Evolutionary conservation across 2,888 invertebrate genomes (phyloP).

Genomic region (Biston stratarius): DNA sequence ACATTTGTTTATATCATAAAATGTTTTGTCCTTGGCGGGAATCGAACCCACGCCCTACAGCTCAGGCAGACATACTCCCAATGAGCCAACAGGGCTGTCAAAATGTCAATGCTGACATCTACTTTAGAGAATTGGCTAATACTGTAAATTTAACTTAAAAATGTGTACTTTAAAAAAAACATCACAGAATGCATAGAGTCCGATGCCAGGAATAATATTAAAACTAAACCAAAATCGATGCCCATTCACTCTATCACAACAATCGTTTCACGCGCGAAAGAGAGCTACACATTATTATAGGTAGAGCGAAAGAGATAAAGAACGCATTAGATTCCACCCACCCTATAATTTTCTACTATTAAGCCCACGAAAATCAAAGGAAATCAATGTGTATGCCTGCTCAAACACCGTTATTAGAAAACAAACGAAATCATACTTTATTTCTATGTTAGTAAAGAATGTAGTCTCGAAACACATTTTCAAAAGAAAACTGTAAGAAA

Average conservation of each 20-base stretch:
- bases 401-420: conserved; percentile 38
- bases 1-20: too few species aligned
- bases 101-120: too few species aligned
- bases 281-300: neutral
- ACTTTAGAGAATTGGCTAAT: too few species aligned
- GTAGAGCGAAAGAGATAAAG: conserved; percentile 10
- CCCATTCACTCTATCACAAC: conserved; percentile 14
- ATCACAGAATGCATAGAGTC: too few species aligned
- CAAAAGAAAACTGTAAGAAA: conserved; percentile 11
- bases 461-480: conserved; percentile 31
- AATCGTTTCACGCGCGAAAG: conserved; percentile 10
- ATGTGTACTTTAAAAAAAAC: too few species aligned
- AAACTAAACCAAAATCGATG: conserved; percentile 19
- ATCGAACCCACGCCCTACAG: too few species aligned
- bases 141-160: too few species aligned
- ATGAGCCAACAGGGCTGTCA: too few species aligned
- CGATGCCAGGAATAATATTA: too few species aligned
- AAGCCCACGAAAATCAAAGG: conserved; percentile 51
- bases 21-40: too few species aligned
- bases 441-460: neutral
- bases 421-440: conserved; percentile 45
- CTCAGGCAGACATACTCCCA: too few species aligned
- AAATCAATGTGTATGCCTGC: conserved; percentile 44
- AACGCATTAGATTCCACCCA: conserved; percentile 36
- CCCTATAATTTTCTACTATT: conserved; percentile 45